Evolutionary conservation across 1,140 invertebrate genomes (phyloP), one percentile per base, ranked within the genome.

Genomic region (Euwallacea fornicatus): DNA sequence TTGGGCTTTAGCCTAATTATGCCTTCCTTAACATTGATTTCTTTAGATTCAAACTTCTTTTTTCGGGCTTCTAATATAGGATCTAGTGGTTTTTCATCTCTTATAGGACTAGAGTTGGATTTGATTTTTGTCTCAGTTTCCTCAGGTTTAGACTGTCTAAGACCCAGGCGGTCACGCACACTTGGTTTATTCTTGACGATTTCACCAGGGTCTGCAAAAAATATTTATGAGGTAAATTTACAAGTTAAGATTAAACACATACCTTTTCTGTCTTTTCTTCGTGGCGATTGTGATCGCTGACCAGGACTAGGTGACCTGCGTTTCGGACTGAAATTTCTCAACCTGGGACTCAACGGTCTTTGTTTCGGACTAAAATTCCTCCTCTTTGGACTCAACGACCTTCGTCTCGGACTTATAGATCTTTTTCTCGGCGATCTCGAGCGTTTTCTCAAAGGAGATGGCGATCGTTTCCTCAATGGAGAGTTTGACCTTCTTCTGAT

Each of bases 1-100:
- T 78, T 78, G 3, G 78, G 75, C 68, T 78, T 82, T 59, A 82
- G 68, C 56, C 79, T 73, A 33, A 82, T 81, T 7, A 82, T 76
- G 6, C 81, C 80, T 53, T 79, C 79, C 42, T 70, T 78, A 13
- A 75, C 63, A 42, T 74, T 74, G 16, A 78, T 75, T 71, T 76
- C 74, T 33, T 76, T 77, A 4, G 74, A 65, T 75, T 81, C 78
- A 71, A 81, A 81, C 74, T 81, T 81, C 33, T 71, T 73, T 42
- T 75, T 75, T 55, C 80, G 55, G 8, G 80, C 80, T 62, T 81
- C 80, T 15, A 82, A 60, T 56, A 82, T 73, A 7, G 80, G 77
- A 73, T 82, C 79, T 10, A 64, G 50, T 10, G 53, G 56, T 70
- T 75, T 74, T 42, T 75, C 74, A 8, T 73, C 58, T 61, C 71